Base-by-base conservation (phyloP, 2,888 invertebrate genomes). In the Azorinus chamasolen region DNA sequence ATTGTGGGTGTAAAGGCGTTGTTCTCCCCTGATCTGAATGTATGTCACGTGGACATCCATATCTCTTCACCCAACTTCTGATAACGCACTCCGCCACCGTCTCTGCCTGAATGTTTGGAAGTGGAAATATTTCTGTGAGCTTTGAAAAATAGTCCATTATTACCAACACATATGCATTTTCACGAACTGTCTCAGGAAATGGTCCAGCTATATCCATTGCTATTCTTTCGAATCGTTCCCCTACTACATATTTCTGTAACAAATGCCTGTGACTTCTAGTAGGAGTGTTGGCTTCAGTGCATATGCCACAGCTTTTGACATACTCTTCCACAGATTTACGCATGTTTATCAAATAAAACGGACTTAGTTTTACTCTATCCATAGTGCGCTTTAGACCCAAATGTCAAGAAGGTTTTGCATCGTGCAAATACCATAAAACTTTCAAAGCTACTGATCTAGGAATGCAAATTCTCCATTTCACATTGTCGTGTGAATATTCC, bases 1-100 rank as follows among this genome's bases (percentile, higher is more conserved):
- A 69, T 27, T 78, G 54, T 8, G 83, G 79, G 4, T 61, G 55
- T 57, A 58, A 78, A 16, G 78, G 78, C 0, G 77, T n/a, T 45
- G 84, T 84, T 5, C 71, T 20, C n/a, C 86, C 84, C 48, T 82
- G 83, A 45, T 82, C 80, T 4, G 70, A 55, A 58, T 84, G 85
- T 2, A 84, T 71, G 18, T 58, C 53, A 24, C 27, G n/a, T 10
- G 79, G 78, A 39, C 51, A 4, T 10, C 32, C 80, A 63, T 74
- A 83, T 10, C 48, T 32, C 22, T 61, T 46, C 24, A 85, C 57
- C 16, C 74, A 63, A 25, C 81, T 68, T n/a, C 54, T 59, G 1
- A 85, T 75, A 1, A 85, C 25, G 5, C 64, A 71, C 25, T 79
- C 78, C 14, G 83, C 83, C 2, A 83, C 72, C 8, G 74, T 83